Base-by-base conservation (phyloP, 2,888 invertebrate species). In the Drosophila stalkeri region DNA sequence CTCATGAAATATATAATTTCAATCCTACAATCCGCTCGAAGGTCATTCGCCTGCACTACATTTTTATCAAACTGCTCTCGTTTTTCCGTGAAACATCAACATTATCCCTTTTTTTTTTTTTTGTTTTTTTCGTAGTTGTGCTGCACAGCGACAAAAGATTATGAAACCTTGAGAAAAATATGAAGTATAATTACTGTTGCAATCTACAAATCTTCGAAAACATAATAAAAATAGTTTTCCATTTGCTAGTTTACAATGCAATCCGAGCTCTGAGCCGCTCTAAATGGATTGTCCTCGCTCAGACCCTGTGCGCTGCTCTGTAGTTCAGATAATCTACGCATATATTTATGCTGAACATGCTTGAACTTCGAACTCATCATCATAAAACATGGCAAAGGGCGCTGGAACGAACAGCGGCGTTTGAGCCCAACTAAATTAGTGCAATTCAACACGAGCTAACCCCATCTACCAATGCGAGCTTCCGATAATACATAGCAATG, bases 351-450 rank as follows among this genome's bases (percentile, higher is more conserved):
- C 90, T 69, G 74, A 83, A 71, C 90, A 89, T 74, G 83, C 79
- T 70, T 77, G 79, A 90, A 87, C 91, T 91, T 78, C 81, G 89
- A 86, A 79, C 89, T 89, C 87, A 90, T 89, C 89, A 89, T 74
- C 90, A 83, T 89, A 91, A 89, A 84, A 84, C 83, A 75, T 68
- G 80, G 75, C 89, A 51, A 7, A 35, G 51, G 51, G 33, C 33
- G 35, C 20, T 18, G 51, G 18, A 51, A 1, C 35, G 18, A 33
- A 14, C 51, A 88, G 77, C 70, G 68, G 82, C 74, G 80, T 73
- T 75, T 65, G 37, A 52, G 56, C 27, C 57, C 18, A 47, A 60
- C 60, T 49, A 60, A 60, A 60, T 60, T 60, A 49, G 60, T 39
- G 60, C 31, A 20, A 60, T 60, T 60, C 60, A 51, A 60, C 49